Conservation (phyloP, 1,140 invertebrate genomes). For the Lineus longissimus region DNA sequence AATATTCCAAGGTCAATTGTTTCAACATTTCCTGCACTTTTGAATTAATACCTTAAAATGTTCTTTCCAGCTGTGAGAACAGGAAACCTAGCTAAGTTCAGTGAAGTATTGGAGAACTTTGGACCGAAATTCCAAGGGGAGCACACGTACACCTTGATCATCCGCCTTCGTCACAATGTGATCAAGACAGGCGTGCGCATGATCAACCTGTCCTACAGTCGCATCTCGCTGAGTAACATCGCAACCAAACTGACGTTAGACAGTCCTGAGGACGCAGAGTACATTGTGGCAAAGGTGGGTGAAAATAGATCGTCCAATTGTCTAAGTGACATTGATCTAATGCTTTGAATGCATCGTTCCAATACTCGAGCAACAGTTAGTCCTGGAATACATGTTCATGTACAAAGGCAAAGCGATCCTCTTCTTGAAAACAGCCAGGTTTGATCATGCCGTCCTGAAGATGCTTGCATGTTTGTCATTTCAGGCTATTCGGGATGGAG, state of each 20-base stretch:
- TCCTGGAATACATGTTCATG: background rate
- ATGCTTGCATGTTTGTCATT: slow-evolving; percentile 12
- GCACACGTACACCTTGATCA: slow-evolving; percentile 91
- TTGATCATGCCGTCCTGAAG: no score
- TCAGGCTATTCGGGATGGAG: slow-evolving; percentile 93
- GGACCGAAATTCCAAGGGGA: slow-evolving; percentile 61
- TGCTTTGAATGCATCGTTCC: slow-evolving; percentile 3
- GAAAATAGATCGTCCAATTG: no score
- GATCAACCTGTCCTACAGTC: slow-evolving; percentile 93
- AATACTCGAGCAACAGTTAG: no score
- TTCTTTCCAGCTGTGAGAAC: slow-evolving; percentile 76
- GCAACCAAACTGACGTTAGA: slow-evolving; percentile 89
- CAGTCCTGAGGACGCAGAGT: slow-evolving; percentile 96
- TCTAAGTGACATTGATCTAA: slow-evolving; percentile 15
- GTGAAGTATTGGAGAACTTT: slow-evolving; percentile 82
- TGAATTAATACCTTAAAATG: no score
- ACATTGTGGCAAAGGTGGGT: slow-evolving; percentile 87
- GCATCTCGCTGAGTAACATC: slow-evolving; percentile 92
- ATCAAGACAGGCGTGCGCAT: slow-evolving; percentile 98
- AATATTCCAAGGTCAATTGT: no score
- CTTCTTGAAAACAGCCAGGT: no score
- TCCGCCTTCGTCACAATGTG: slow-evolving; percentile 91
- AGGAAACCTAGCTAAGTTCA: slow-evolving; percentile 91
- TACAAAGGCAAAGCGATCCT: no score
- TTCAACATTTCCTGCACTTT: no score